Percentiles rank a stretch among this genome's conserved stretches.
phyloP scores from a whole-genome alignment of 2,113 vertebrate species.

The Malurus elegans region DNA sequence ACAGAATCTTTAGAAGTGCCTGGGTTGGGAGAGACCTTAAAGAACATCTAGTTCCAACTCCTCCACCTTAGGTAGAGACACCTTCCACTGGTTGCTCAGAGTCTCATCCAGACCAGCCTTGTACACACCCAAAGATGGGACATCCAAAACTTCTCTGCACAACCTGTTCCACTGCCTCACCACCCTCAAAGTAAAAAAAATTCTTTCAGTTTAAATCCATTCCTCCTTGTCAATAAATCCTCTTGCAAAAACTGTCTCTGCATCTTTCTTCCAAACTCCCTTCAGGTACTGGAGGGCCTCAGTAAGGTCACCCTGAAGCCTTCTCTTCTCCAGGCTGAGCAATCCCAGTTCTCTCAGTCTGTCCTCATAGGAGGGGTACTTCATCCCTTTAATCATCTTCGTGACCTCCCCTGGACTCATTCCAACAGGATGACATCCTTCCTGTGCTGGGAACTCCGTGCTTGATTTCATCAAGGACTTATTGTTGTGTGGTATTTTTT shows the following conservation, averaged over 20 bases:
- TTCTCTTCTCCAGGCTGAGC: background rate
- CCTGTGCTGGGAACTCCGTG: background rate
- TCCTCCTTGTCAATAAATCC: background rate
- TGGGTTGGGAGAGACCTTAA: background rate
- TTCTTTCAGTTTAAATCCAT: background rate
- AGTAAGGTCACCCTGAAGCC: background rate
- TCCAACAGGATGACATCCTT: background rate
- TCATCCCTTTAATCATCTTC: background rate
- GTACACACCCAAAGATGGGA: background rate
- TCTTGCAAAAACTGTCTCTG: background rate
- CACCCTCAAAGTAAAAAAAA: background rate
- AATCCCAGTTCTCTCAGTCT: background rate
- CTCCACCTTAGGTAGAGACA: rapidly evolving
- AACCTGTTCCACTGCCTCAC: background rate
- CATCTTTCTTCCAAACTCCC: background rate
- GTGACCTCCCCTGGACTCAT: background rate
- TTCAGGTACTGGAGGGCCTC: background rate
- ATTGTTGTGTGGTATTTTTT: background rate
- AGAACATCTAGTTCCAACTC: background rate
- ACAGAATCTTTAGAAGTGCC: background rate
- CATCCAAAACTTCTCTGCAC: background rate
- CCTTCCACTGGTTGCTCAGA: background rate
- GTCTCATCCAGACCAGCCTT: background rate
- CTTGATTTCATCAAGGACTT: background rate
- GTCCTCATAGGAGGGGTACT: background rate